Evolutionary conservation across 2,113 vertebrate genomes (phyloP).

Genomic region (Petrocephalus microphthalmus): DNA sequence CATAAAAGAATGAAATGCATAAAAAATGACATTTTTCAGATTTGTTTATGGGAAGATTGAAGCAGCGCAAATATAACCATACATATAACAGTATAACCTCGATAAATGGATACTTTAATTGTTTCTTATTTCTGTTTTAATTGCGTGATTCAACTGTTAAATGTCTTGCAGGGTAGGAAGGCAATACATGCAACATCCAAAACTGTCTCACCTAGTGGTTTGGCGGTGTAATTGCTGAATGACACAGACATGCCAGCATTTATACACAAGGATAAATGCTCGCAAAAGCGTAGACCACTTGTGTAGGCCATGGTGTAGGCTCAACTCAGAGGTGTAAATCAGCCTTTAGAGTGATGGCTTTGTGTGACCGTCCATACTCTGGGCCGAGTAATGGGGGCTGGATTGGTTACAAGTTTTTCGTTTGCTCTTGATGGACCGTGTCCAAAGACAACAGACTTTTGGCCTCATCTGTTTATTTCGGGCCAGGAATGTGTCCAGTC

Average conservation of each 20-base stretch:
- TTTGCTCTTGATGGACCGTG: background rate
- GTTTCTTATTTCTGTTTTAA: background rate
- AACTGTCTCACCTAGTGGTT: background rate
- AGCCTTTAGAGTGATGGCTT: background rate
- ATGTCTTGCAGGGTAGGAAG: background rate
- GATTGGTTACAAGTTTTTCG: background rate
- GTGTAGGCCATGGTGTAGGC: background rate
- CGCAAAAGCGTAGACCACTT: background rate
- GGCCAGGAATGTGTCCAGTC: background rate
- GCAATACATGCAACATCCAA: background rate
- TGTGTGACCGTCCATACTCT: background rate
- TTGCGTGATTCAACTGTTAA: background rate
- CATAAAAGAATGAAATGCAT: background rate
- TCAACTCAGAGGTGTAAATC: background rate
- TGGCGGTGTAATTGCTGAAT: background rate
- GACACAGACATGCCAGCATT: background rate
- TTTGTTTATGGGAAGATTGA: background rate
- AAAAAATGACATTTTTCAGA: background rate
- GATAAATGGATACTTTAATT: background rate
- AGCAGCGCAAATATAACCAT: background rate
- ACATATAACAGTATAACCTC: background rate
- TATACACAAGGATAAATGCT: background rate
- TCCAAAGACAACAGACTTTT: background rate
- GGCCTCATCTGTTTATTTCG: background rate
- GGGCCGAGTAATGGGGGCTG: background rate